A percentile compares a stretch with the other conserved stretches of the same genome.
Conservation (phyloP, 92 coral and sea anemone genomes). For the Epizoanthus ramosus region DNA sequence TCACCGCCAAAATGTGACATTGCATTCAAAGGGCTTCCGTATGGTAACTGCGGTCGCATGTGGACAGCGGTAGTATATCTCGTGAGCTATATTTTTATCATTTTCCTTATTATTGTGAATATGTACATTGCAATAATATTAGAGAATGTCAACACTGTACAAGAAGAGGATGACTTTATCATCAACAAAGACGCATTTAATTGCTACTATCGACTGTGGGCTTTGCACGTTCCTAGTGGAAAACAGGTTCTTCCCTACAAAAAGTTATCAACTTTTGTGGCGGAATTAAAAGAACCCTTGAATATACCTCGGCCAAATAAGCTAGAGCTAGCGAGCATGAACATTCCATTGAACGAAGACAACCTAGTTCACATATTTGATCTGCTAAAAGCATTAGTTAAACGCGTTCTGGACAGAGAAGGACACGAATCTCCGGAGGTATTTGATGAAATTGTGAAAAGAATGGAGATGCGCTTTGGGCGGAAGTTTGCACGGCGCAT, state of each 20-base stretch:
- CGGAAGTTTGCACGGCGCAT: slow-evolving; percentile 28
- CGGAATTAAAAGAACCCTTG: slow-evolving; percentile 78
- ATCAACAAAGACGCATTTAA: slow-evolving; percentile 84
- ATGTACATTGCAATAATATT: slow-evolving; percentile 93
- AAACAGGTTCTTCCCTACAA: slow-evolving; percentile 77
- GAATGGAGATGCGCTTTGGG: slow-evolving; percentile 17
- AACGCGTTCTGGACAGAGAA: slow-evolving; percentile 70
- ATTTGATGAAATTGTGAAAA: slow-evolving; percentile 60
- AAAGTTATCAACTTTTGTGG: slow-evolving; percentile 75
- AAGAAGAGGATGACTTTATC: slow-evolving; percentile 84
- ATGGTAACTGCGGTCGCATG: slow-evolving; percentile 86
- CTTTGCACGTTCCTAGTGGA: slow-evolving; percentile 72
- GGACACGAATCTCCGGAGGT: slow-evolving; percentile 89
- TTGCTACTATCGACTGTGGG: slow-evolving; percentile 86
- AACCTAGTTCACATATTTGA: slow-evolving; percentile 90
- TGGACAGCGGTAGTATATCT: slow-evolving; percentile 71
- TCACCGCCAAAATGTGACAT: slow-evolving; percentile 84
- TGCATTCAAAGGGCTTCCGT: slow-evolving; percentile 49
- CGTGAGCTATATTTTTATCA: slow-evolving; percentile 75
- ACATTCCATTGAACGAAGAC: slow-evolving; percentile 82
- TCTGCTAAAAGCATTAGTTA: slow-evolving; percentile 80
- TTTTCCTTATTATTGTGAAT: slow-evolving; percentile 86
- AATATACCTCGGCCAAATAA: slow-evolving; percentile 74
- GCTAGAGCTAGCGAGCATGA: slow-evolving; percentile 66
- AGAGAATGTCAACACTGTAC: slow-evolving; percentile 88